Evolutionary conservation across 1,140 invertebrate genomes (phyloP), one percentile per base, ranked within the genome.

Genomic region (fruit fly (Drosophila melanogaster)): DNA sequence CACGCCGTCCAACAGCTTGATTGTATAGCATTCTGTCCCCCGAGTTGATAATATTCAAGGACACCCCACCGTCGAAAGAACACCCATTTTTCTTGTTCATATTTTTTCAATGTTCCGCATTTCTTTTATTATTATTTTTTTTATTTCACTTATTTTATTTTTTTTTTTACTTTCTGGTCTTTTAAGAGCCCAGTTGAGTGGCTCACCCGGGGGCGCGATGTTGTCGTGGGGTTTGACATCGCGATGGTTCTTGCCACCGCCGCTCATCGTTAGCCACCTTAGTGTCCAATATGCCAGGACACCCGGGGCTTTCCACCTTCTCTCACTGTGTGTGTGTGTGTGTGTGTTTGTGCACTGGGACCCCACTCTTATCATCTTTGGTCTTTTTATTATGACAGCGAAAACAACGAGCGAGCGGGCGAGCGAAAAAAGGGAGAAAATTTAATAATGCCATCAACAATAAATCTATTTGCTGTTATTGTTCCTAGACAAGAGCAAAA

Each of bases 401-500:
- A 47, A 73, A 75, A 56, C 57, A 53, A 69, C 19, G 38, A 50
- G 62, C 47, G 14, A 30, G 66, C 59, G 43, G 53, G 67, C 15
- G 38, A 53, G 78, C 51, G 78, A 57, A 65, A 64, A 58, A 66
- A 26, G 53, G 72, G 40, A 81, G 74, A 69, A 87, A 86, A 87
- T 87, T 86, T 87, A 86, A 86, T 86, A 86, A 86, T 86, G 83
- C 83, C 79, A 83, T 83, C 79, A 87, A 86, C 83, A 87, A 86
- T 87, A 86, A 86, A 86, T 86, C 83, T 87, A 86, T 87, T 86
- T 86, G 83, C 81, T 79, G 67, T 78, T 83, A 69, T 84, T 76
- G 57, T 79, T 70, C 66, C 84, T 73, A 84, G 81, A 85, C 77
- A 84, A 71, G 67, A 71, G 67, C 41, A 56, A 71, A 75, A 75